Conservation (phyloP, 2,113 vertebrate species). For the human (Homo sapiens) region GRCh38 chr9:99884001-99884500, state of each 20-base stretch:
- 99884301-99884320: constrained; percentile 46
- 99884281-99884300: background rate
- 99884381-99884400: constrained; percentile 45
- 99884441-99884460: constrained; percentile 61
- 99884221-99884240: background rate
- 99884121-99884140: background rate
- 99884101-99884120: background rate
- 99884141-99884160: background rate
- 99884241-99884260: background rate
- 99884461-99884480: constrained; percentile 63
- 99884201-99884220: background rate
- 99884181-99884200: background rate
- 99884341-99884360: constrained; percentile 60
- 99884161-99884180: background rate
- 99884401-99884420: constrained; percentile 65
- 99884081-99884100: background rate
- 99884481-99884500: constrained; percentile 50
- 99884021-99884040: background rate
- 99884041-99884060: background rate
- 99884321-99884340: constrained; percentile 53
- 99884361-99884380: constrained; percentile 54
- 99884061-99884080: background rate
- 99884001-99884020: background rate
- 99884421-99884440: constrained; percentile 49
- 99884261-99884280: background rate